Percentiles rank a stretch among this genome's conserved stretches.
phyloP scores from a whole-genome alignment of 2,113 vertebrate genomes.

The Malurus cyaneus region DNA sequence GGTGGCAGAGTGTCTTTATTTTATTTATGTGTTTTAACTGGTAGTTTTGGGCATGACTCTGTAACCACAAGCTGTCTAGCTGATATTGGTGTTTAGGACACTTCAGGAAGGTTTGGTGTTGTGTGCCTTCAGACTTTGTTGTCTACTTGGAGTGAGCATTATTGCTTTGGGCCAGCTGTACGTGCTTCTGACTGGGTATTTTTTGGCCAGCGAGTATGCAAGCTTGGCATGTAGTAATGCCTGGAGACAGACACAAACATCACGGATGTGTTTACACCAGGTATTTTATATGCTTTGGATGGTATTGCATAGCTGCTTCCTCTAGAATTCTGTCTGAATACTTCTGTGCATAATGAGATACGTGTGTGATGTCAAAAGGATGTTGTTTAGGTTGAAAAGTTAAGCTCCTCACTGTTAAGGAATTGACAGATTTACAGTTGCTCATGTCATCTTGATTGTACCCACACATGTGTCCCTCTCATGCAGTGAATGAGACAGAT shows the following conservation, averaged over 20 bases:
- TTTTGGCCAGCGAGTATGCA: not conserved
- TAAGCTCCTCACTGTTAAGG: not conserved
- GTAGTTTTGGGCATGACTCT: not conserved
- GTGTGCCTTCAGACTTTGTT: not conserved
- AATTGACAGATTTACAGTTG: constrained; percentile 34
- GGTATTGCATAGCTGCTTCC: not conserved
- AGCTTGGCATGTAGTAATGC: not conserved
- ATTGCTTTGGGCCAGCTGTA: not conserved
- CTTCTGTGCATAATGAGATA: not conserved
- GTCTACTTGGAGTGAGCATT: fast-evolving
- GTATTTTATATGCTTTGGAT: not conserved
- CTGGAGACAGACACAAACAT: not conserved
- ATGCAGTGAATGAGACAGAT: not conserved
- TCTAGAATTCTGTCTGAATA: not conserved
- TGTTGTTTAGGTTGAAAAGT: constrained; percentile 27
- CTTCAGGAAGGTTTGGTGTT: not conserved
- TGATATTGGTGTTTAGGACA: not conserved
- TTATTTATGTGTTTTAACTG: not conserved
- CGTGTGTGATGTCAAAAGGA: not conserved
- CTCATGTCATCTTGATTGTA: not conserved
- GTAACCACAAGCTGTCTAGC: not conserved
- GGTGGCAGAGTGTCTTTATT: not conserved
- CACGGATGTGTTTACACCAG: not conserved
- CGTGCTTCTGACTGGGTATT: not conserved
- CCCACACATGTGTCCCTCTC: not conserved